These are phyloP conservation scores for Hirundo rustica DNA, from an alignment of 2,797 vertebrate species.

Conservation along the genomic window DNA sequence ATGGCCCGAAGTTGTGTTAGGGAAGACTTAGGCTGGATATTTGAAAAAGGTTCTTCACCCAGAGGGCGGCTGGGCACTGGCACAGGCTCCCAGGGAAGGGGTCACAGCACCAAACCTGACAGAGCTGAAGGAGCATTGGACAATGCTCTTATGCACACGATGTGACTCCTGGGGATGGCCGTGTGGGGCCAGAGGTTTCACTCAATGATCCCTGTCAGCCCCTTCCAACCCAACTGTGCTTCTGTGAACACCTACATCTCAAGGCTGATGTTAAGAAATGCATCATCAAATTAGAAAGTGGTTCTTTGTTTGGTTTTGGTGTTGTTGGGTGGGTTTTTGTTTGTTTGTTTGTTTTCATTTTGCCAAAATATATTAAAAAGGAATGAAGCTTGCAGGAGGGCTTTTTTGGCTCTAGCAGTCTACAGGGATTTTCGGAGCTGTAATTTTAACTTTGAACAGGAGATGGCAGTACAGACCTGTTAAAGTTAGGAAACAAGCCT, in stretches of 20 bases:
- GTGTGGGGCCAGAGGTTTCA: too few species aligned
- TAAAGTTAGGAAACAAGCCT: accelerated
- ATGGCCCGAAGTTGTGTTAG: too few species aligned
- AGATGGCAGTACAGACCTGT: neutral
- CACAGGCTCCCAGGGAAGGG: neutral
- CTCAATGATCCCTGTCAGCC: too few species aligned
- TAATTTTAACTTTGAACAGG: neutral
- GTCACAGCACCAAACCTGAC: neutral
- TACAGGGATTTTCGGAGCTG: neutral
- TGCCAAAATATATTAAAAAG: neutral
- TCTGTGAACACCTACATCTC: neutral
- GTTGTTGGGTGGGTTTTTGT: too few species aligned
- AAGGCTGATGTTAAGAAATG: neutral
- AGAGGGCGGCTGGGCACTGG: neutral
- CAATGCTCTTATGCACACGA: accelerated
- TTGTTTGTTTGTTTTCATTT: too few species aligned
- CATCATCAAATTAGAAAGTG: neutral
- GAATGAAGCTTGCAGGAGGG: neutral
- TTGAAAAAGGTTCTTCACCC: too few species aligned
- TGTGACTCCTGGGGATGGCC: neutral
- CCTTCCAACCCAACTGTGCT: neutral
- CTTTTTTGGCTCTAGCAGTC: neutral
- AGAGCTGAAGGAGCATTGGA: accelerated
- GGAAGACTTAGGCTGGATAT: too few species aligned
- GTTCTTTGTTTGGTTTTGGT: neutral